Evolutionary conservation across 2,797 vertebrate genomes (phyloP), one percentile per base, ranked within the genome.

Genomic region (Prunella strophiata): DNA sequence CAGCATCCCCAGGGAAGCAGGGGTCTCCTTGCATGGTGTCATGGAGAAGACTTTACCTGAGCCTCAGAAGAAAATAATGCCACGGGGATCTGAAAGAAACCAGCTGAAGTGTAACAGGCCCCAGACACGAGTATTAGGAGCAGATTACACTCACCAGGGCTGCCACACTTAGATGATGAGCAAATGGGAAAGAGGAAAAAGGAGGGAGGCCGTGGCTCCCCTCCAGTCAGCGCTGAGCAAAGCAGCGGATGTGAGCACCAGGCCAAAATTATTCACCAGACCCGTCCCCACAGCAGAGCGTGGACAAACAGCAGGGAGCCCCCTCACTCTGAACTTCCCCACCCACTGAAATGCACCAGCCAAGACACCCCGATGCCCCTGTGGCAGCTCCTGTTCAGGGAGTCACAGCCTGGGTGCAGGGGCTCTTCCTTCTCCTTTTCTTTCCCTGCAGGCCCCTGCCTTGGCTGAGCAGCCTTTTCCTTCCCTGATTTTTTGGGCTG

Each of bases 371-470:
- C 5, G 8, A 6, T 16, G 70, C 22, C 10, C 50, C 9, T 3
- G 40, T 62, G 72, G 65, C 77, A 86, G 59, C 10, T 36, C 36
- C 36, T 36, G 7, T 3, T 70, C 77, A 27, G 48, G 8, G 7
- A 71, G 83, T 63, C 89, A 70, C 83, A 70, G 81, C 40, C 87
- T 38, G 36, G 25, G 3, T 25, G 10, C 32, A 26, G 89, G n/a
- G 93, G 77, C 68, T 87, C 75, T 92, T 93, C 91, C 93, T 95
- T 94, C 94, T 94, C 73, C 76, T 93, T 96, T 95, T 86, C 68
- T 79, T 21, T 55, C 3, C 43, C 65, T 67, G 80, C 59, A 92
- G n/a, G 76, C 10, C 45, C 59, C 57, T 86, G 91, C 47, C 71
- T 59, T 94, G 19, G 1, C 81, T 71, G 32, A 84, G 92, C 85